Evolutionary conservation across 92 coral and sea anemone species (phyloP).

Genomic region (Actinostola sp.): DNA sequence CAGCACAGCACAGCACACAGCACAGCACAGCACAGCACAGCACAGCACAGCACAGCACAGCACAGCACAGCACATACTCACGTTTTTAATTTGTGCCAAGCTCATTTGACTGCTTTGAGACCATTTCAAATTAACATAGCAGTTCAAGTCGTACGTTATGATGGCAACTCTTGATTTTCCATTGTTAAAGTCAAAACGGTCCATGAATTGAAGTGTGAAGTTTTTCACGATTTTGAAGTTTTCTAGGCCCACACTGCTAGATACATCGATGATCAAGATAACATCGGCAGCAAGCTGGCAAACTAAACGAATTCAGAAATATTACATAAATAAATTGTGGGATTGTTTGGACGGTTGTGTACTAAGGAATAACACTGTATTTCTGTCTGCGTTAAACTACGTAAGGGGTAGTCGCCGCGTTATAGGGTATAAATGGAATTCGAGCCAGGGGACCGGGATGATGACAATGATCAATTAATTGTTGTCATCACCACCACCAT

Average conservation of each 20-base stretch:
- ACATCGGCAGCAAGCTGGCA: slow-evolving; percentile 51
- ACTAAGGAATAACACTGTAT: too few relatives aligned
- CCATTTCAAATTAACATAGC: slow-evolving; percentile 1
- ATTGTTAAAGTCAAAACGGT: slow-evolving; percentile 53
- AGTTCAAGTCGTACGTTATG: neutral
- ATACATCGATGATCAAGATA: slow-evolving; percentile 43
- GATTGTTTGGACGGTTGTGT: too few relatives aligned
- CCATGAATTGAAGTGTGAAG: slow-evolving; percentile 43
- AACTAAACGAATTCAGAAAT: slow-evolving; percentile 4
- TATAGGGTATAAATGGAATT: too few relatives aligned
- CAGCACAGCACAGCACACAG: slow-evolving; percentile 33
- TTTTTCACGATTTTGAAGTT: slow-evolving; percentile 32
- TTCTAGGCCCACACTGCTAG: slow-evolving; percentile 42
- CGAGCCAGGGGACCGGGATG: too few relatives aligned
- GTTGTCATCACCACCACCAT: too few relatives aligned
- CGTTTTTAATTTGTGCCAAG: neutral
- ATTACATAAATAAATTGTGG: neutral
- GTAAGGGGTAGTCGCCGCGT: too few relatives aligned
- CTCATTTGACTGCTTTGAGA: neutral
- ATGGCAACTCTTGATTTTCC: slow-evolving; percentile 20
- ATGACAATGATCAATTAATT: too few relatives aligned
- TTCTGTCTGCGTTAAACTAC: too few relatives aligned
- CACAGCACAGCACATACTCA: slow-evolving; percentile 17
- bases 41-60: slow-evolving; percentile 8
- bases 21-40: too few relatives aligned